phyloP scores from a whole-genome alignment of 2,113 vertebrate species.

The Geococcyx californianus region DNA sequence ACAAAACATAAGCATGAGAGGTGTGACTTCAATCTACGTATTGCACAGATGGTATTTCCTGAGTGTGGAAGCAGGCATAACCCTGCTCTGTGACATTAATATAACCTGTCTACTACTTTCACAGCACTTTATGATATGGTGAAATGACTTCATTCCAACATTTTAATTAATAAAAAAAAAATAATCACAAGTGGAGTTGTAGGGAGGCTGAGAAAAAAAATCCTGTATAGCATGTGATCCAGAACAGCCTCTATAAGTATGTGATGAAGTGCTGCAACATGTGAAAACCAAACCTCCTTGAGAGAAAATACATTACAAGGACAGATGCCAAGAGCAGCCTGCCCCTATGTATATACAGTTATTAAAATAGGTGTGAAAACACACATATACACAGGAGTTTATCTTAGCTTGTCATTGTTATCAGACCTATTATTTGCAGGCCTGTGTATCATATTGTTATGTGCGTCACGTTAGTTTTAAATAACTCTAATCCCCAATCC shows the following conservation, averaged over 20 bases:
- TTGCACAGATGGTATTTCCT: neutral
- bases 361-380: neutral
- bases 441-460: neutral
- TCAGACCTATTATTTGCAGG: neutral
- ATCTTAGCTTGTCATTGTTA: neutral
- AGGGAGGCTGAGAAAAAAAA: neutral
- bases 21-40: neutral
- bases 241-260: neutral
- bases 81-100: neutral
- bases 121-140: neutral
- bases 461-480: constrained; percentile 15
- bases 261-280: neutral
- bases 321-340: neutral
- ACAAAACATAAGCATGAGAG: neutral
- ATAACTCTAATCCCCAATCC: constrained; percentile 49
- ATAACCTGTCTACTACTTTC: neutral
- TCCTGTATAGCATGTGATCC: neutral
- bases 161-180: neutral
- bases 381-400: neutral
- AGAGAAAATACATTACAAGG: neutral
- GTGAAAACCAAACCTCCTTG: neutral
- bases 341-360: neutral
- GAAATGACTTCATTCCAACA: neutral
- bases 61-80: neutral
- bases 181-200: neutral